phyloP scores from a whole-genome alignment of 1,140 invertebrate genomes.

The Trachelipus rathkii region DNA sequence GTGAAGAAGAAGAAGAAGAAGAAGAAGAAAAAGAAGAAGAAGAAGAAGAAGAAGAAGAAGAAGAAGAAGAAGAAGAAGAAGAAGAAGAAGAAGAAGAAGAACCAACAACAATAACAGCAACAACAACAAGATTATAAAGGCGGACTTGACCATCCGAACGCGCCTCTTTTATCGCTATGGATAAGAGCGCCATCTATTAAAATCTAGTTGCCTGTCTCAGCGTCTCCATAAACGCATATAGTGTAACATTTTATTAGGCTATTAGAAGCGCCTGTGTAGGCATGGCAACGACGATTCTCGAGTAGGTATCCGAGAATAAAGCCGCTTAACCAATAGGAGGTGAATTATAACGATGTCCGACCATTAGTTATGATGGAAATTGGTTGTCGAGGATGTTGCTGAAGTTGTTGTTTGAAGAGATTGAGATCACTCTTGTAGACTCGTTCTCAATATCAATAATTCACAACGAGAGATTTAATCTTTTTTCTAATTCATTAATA shows the following conservation, averaged over 20 bases:
- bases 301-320: not conserved
- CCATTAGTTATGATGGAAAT: constrained; percentile 7
- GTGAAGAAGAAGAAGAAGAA: no score
- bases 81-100: no score
- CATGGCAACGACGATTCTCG: not conserved
- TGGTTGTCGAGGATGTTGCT: not conserved
- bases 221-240: not conserved
- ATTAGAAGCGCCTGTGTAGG: not conserved
- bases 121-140: no score
- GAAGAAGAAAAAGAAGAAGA: no score
- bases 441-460: constrained; percentile 3
- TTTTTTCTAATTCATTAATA: not conserved
- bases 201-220: not conserved
- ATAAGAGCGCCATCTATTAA: not conserved
- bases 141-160: no score
- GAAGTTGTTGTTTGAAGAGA: not conserved
- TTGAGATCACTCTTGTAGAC: not conserved
- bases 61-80: no score
- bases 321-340: not conserved
- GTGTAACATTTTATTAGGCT: constrained; percentile 2
- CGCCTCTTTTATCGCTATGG: not conserved
- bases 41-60: no score
- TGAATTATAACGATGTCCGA: not conserved
- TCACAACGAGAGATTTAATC: not conserved
- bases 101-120: no score